Evolutionary conservation across 92 coral and sea anemone species (phyloP), one percentile per base, ranked within the genome.

Genomic region (Zoanthus solanderi): DNA sequence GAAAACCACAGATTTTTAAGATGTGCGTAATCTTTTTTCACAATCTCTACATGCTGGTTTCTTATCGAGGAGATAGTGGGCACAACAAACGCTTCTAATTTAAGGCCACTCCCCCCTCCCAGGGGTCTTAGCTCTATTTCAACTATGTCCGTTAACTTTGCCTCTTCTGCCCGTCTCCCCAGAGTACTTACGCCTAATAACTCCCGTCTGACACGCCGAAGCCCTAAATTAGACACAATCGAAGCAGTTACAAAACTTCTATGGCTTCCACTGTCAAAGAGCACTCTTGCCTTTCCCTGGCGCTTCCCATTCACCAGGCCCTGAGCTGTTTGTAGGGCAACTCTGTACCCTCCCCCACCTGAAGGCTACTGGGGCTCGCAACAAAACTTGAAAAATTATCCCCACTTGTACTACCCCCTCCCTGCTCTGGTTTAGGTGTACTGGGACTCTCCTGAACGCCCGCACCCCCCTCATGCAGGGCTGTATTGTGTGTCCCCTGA

Each of bases 291-390:
- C 45, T 37, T 72, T 50, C 63, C 89, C 45, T 63, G 71, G 14
- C 61, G 53, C 48, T 58, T 28, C 31, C 79, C 89, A 32, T 85
- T 76, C 34, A 85, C 76, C 13, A 74, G 23, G 29, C 78, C 92
- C 72, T 89, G 92, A 9, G 92, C 92, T 14, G 92, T 89, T 65
- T 89, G 89, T 61, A 84, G 75, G 44, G 89, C 90, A 68, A 89
- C 84, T 52, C 78, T 78, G 44, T 79, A 53, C 72, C n/a, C 56
- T 32, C 87, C 60, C 90, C 77, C 5, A 87, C 90, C 30, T 63
- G 78, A 29, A 87, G 34, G 60, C 83, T 54, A 57, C 76, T 76
- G 50, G 90, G 71, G 60, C 77, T 46, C 13, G 87, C 67, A 37
- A 68, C 15, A 37, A 42, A 56, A 45, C 54, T 37, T 61, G 87